phyloP scores from a whole-genome alignment of 2,797 vertebrate species.

The Catostomus latipinnis region DNA sequence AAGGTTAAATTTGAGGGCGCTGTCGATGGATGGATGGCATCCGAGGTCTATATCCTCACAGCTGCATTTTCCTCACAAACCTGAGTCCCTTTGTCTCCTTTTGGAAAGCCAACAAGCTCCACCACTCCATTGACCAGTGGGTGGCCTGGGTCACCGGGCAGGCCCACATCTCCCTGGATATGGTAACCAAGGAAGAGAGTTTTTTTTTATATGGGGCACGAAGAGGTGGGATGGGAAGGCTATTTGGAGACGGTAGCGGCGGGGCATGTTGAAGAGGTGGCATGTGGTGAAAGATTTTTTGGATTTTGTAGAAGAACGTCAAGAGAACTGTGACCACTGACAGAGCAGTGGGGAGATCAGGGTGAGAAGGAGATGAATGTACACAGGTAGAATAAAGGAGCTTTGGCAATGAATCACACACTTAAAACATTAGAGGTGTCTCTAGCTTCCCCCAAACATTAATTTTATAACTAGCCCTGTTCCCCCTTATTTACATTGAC shows the following conservation, averaged over 20 bases:
- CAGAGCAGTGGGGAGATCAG: slow-evolving; percentile 50
- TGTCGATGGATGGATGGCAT: slow-evolving; percentile 7
- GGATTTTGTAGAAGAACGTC: slow-evolving; percentile 36
- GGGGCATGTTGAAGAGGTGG: slow-evolving; percentile 42
- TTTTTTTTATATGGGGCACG: slow-evolving; percentile 62
- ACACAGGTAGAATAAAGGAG: slow-evolving; percentile 35
- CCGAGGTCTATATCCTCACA: slow-evolving; percentile 37
- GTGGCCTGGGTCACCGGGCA: slow-evolving; percentile 84
- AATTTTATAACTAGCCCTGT: not conserved
- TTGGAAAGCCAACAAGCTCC: slow-evolving; percentile 88
- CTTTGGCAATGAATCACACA: slow-evolving; percentile 38
- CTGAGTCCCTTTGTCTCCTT: slow-evolving; percentile 89
- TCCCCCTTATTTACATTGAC: not conserved
- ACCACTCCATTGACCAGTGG: slow-evolving; percentile 84
- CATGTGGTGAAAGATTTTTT: slow-evolving; percentile 35
- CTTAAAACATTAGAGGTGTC: not conserved
- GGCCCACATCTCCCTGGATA: slow-evolving; percentile 87
- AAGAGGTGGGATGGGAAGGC: slow-evolving; percentile 36
- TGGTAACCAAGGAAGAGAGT: slow-evolving; percentile 72
- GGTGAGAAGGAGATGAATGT: slow-evolving; percentile 36
- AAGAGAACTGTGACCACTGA: slow-evolving; percentile 52
- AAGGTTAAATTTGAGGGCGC: not conserved
- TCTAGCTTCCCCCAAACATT: slow-evolving; percentile 1
- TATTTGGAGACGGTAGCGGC: slow-evolving; percentile 50
- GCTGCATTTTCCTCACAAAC: slow-evolving; percentile 73